phyloP scores from a whole-genome alignment of 1,140 invertebrate species.

The Drosophila subobscura region DNA sequence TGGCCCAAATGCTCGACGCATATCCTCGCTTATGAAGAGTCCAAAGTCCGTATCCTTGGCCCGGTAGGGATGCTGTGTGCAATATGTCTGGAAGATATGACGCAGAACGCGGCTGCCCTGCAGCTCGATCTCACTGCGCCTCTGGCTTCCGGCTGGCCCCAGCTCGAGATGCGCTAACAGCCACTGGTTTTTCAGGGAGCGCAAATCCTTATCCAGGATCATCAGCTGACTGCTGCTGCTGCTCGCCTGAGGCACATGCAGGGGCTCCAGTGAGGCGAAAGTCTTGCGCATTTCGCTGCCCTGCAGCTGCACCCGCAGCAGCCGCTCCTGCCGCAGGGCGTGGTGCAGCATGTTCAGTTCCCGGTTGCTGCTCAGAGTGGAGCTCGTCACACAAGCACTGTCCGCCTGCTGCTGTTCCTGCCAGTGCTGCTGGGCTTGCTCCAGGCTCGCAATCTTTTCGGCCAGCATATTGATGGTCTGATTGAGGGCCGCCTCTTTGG shows the following conservation, averaged over 20 bases:
- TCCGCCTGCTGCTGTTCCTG: conserved; percentile 54
- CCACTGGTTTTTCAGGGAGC: conserved; percentile 59
- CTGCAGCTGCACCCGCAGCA: conserved; percentile 52
- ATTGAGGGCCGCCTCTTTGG: conserved; percentile 57
- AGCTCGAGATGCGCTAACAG: conserved; percentile 59
- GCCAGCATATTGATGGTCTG: conserved; percentile 48
- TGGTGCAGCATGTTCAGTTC: conserved; percentile 66
- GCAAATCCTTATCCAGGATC: conserved; percentile 51
- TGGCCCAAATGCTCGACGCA: conserved; percentile 58
- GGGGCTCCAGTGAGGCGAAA: conserved; percentile 59
- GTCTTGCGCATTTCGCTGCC: conserved; percentile 36
- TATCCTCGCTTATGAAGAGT: conserved; percentile 66
- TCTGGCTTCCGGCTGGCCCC: conserved; percentile 21
- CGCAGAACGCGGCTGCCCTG: conserved; percentile 61
- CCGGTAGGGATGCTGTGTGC: conserved; percentile 67
- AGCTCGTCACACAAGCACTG: conserved; percentile 58
- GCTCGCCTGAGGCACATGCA: conserved; percentile 58
- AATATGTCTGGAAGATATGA: conserved; percentile 79
- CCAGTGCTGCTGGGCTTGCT: conserved; percentile 56
- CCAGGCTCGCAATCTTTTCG: conserved; percentile 54
- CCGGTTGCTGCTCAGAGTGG: conserved; percentile 52
- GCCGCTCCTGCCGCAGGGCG: conserved; percentile 62
- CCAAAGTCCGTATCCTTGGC: conserved; percentile 67
- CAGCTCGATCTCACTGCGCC: conserved; percentile 52
- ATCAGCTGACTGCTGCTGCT: conserved; percentile 13